Conservation (phyloP, 2,888 invertebrate species). For the Baccha elongata region DNA sequence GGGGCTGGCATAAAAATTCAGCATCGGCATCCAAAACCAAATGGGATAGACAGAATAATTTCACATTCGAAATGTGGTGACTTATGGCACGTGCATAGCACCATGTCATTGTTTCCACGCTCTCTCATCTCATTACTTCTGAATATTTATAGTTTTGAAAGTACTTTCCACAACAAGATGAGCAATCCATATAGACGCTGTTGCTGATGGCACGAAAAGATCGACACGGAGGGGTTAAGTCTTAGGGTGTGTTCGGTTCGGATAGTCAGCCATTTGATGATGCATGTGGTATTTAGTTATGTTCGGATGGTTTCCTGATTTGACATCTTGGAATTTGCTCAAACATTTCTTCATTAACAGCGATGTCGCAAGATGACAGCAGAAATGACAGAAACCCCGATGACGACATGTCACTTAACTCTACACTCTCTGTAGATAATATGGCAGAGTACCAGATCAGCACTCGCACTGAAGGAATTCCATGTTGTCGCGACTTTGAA, state of each 20-base stretch:
- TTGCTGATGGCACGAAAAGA: background rate
- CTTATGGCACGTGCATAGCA: constrained; percentile 71
- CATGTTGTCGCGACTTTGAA: constrained; percentile 35
- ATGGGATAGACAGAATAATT: constrained; percentile 71
- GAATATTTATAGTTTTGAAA: constrained; percentile 67
- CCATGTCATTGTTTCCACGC: constrained; percentile 73
- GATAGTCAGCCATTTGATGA: constrained; percentile 51
- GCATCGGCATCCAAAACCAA: constrained; percentile 26
- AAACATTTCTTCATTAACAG: constrained; percentile 72
- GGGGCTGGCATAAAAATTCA: background rate
- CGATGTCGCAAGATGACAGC: constrained; percentile 60
- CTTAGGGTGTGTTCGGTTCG: background rate
- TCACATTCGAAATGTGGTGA: constrained; percentile 72
- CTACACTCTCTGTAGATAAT: background rate
- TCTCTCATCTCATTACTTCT: constrained; percentile 68
- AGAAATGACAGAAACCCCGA: constrained; percentile 34
- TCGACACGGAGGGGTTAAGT: background rate
- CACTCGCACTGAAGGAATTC: constrained; percentile 23
- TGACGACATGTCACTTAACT: constrained; percentile 59
- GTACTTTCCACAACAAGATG: constrained; percentile 14
- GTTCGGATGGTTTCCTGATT: constrained; percentile 65
- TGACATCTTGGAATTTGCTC: constrained; percentile 69
- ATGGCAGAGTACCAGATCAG: background rate
- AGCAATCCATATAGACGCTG: background rate
- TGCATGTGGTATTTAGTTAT: constrained; percentile 65